Percentiles rank a stretch among this genome's conserved stretches.
These are phyloP conservation scores for Plecotus auritus DNA, from an alignment of 2,113 vertebrate genomes.

Conservation along the genomic window DNA sequence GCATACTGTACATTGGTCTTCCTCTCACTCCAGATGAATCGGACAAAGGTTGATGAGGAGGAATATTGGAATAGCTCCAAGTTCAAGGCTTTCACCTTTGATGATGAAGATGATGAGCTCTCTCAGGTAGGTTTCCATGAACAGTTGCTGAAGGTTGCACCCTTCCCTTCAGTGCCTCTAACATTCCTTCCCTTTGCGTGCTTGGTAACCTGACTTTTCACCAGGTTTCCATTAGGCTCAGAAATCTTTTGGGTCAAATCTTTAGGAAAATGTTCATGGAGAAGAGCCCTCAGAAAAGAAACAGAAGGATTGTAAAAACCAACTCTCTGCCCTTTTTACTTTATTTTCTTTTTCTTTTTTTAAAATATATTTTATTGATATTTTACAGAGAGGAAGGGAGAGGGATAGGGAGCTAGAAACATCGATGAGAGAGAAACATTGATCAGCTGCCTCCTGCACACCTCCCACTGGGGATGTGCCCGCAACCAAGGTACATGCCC, in stretches of 20 bases:
- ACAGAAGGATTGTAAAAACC: background rate
- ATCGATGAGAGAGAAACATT: too few species aligned
- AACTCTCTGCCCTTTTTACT: background rate
- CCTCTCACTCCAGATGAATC: constrained; percentile 85
- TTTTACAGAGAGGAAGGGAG: too few species aligned
- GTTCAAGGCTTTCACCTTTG: constrained; percentile 94
- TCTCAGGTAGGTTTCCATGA: constrained; percentile 81
- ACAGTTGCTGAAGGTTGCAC: background rate
- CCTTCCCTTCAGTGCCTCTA: background rate
- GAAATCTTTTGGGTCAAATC: background rate
- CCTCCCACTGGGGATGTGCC: too few species aligned
- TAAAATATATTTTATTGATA: too few species aligned
- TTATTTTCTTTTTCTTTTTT: background rate
- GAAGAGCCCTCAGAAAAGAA: background rate
- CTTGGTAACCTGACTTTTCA: background rate
- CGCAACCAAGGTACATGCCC: too few species aligned
- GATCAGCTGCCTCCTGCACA: too few species aligned
- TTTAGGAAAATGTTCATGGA: background rate
- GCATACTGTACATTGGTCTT: background rate
- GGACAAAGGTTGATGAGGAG: constrained; percentile 91
- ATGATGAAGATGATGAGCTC: constrained; percentile 94
- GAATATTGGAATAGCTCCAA: constrained; percentile 97
- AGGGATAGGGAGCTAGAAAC: too few species aligned
- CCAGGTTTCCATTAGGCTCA: background rate
- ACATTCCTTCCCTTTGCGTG: background rate